Conservation (phyloP, 2,888 invertebrate species). For the Caenorhabditis sp. region DNA sequence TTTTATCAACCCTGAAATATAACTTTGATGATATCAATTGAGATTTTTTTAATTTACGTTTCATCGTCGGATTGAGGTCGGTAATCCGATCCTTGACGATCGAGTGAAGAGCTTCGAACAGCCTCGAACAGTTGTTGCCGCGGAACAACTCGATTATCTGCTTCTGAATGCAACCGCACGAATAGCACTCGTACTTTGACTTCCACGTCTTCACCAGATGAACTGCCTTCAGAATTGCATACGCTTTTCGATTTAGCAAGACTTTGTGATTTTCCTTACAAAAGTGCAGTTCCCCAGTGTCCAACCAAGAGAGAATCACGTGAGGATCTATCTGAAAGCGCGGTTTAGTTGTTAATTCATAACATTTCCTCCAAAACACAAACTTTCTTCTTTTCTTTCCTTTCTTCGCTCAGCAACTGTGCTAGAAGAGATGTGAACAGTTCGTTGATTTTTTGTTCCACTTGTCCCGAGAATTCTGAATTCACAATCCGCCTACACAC, state of each 20-base stretch:
- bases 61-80: conserved; percentile 2
- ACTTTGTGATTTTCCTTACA: background rate
- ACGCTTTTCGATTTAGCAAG: background rate
- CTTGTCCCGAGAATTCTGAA: background rate
- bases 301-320: conserved; percentile 27
- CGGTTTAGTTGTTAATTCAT: too few species aligned
- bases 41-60: conserved; percentile 10
- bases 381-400: conserved; percentile 23
- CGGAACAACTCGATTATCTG: conserved; percentile 16
- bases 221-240: conserved; percentile 27
- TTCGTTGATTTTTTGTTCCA: background rate
- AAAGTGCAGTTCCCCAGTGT: conserved; percentile 18
- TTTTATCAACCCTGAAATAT: conserved; percentile 18
- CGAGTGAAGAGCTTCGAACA: conserved; percentile 21
- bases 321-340: conserved; percentile 44
- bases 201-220: conserved; percentile 30
- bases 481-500: conserved; percentile 16
- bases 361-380: too few species aligned
- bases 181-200: conserved; percentile 29
- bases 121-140: conserved; percentile 18
- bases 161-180: conserved; percentile 50
- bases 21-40: background rate
- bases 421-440: conserved; percentile 18
- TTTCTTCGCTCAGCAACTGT: conserved; percentile 26
- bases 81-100: background rate